Evolutionary conservation across 2,888 invertebrate species (phyloP), one percentile per base, ranked within the genome.

Genomic region (Platerodrilus igneus): DNA sequence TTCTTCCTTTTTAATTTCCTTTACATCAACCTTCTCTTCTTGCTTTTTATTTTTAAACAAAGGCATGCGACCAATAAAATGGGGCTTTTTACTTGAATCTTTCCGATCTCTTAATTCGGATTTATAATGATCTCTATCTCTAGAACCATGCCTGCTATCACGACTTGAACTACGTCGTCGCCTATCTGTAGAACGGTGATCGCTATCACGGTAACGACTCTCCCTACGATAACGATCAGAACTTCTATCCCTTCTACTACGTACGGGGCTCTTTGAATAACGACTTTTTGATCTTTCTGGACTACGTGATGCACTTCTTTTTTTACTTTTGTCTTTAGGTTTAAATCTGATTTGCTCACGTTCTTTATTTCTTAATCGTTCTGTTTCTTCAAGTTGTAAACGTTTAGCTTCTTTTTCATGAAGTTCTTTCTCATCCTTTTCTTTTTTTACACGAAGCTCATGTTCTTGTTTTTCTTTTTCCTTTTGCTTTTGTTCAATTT

Each of bases 11-110:
- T 76, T 74, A 3, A 76, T 73, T 51, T 78, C 77, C 62, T 74
- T 71, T 51, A 74, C 72, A 45, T 71, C 69, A 25, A 70, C 62
- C 51, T 71, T 69, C 42, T 59, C 60, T 45, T 66, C 55, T 27
- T 58, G 58, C 51, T 71, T 70, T 37, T 73, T 73, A 60, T 72
- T 74, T 57, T 83, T 84, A 58, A 84, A 86, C 7, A 89, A 75
- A 0, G 89, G 89, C 81, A 89, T 83, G 63, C 87, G 78, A 48
- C 89, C 90, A 48, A 89, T 89, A 54, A 89, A 88, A 0, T 88
- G 88, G 60, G 88, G 71, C 62, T 86, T 87, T 45, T 81, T 82
- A 47, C 80, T 78, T 61, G 40, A 37, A 1, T 50, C 29, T 51
- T 30, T 55, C 1, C 64, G 61, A 3, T 60, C 63, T 45, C 65